Evolutionary conservation across 2,888 invertebrate species (phyloP).

Genomic region (Epistrophe grossulariae): DNA sequence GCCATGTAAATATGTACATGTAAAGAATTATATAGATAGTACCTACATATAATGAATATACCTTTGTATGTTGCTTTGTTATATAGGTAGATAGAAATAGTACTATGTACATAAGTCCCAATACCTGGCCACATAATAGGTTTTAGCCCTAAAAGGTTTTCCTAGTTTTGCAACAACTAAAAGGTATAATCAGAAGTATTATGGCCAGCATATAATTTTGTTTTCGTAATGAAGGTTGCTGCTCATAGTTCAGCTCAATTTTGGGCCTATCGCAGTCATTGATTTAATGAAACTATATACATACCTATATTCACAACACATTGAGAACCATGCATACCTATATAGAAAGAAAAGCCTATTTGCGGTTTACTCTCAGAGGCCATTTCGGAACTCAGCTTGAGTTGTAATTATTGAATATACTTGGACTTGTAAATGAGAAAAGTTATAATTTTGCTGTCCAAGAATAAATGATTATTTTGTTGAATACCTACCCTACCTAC

Average conservation of each 20-base stretch:
- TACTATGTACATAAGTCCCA: not conserved
- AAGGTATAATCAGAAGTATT: constrained; percentile 61
- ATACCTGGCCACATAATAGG: constrained; percentile 52
- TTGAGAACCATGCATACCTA: not conserved
- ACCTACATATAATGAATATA: not conserved
- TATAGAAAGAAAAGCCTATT: constrained; percentile 7
- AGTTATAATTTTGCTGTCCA: constrained; percentile 65
- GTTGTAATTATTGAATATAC: constrained; percentile 71
- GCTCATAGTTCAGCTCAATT: constrained; percentile 33
- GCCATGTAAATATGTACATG: not conserved
- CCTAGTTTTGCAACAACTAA: constrained; percentile 67
- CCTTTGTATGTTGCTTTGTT: not conserved
- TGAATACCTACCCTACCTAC: not conserved
- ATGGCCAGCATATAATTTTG: constrained; percentile 66
- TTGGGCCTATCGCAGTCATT: constrained; percentile 38
- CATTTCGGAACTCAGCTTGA: constrained; percentile 30
- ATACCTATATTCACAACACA: not conserved
- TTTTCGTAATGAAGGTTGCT: constrained; percentile 59
- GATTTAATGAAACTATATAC: constrained; percentile 65
- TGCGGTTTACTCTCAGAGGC: constrained; percentile 50
- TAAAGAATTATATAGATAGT: constrained; percentile 13
- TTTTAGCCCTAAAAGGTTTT: constrained; percentile 69
- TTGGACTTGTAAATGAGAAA: constrained; percentile 66
- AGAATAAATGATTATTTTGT: constrained; percentile 59
- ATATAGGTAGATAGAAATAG: not conserved